Evolutionary conservation across 2,888 invertebrate species (phyloP).

Genomic region (Chelonus formosanus): DNA sequence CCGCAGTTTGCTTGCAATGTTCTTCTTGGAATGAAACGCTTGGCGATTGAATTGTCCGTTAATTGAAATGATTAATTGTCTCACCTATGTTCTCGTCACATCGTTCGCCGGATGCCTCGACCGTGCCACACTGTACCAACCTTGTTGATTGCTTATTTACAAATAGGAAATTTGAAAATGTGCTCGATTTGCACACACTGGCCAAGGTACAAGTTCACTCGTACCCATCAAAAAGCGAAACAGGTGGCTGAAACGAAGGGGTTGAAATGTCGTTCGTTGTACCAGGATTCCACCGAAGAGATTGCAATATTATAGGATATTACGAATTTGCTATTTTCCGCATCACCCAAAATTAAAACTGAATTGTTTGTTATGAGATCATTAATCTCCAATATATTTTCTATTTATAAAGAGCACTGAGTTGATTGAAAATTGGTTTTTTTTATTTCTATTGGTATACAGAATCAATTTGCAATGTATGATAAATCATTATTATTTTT

Average conservation of each 20-base stretch:
- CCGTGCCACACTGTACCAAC: conserved; percentile 32
- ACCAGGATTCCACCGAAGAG: conserved; percentile 46
- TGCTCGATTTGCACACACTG: conserved; percentile 52
- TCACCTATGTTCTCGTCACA: conserved; percentile 51
- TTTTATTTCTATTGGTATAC: no score
- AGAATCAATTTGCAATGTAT: no score
- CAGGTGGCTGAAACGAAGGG: conserved; percentile 30
- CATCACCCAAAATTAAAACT: conserved; percentile 60
- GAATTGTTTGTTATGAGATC: conserved; percentile 64
- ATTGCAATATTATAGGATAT: conserved; percentile 65
- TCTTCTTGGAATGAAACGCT: conserved; percentile 40
- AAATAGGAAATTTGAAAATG: conserved; percentile 66
- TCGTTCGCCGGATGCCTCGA: conserved; percentile 39
- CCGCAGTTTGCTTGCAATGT: conserved; percentile 55
- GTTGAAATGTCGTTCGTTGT: conserved; percentile 37
- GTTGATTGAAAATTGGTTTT: neutral
- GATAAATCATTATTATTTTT: no score
- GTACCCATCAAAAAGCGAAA: conserved; percentile 25
- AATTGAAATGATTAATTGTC: conserved; percentile 66
- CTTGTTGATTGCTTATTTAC: conserved; percentile 63
- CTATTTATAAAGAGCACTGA: neutral
- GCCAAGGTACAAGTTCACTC: conserved; percentile 4
- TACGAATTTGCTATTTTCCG: conserved; percentile 66
- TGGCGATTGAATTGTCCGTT: conserved; percentile 62
- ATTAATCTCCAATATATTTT: conserved; percentile 55